A percentile compares a stretch with the other conserved stretches of the same genome.
Evolutionary conservation across 2,113 vertebrate genomes (phyloP).

Genomic region (Mugil cephalus): DNA sequence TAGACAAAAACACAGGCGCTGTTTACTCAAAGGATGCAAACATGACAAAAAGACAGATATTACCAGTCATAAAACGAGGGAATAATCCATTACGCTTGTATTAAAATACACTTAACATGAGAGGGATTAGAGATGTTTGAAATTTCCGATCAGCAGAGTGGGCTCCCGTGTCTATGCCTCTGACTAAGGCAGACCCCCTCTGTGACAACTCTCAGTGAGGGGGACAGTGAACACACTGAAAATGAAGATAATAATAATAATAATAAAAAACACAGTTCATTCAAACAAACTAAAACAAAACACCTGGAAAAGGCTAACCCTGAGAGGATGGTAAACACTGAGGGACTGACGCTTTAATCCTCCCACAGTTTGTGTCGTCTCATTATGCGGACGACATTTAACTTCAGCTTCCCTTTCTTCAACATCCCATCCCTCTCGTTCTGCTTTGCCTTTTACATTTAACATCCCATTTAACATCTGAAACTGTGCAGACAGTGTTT

Average conservation of each 20-base stretch:
- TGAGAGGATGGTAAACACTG: constrained; percentile 21
- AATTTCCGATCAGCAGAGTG: constrained; percentile 28
- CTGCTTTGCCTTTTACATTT: constrained; percentile 17
- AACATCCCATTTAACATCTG: constrained; percentile 16
- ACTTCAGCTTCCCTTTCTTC: constrained; percentile 29
- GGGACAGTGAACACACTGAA: constrained; percentile 12
- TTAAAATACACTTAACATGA: constrained; percentile 14
- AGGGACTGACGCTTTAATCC: constrained; percentile 9
- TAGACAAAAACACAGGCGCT: constrained; percentile 29
- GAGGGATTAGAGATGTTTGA: constrained; percentile 15
- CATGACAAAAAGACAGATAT: neutral
- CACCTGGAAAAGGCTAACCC: constrained; percentile 8
- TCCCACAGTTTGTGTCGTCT: constrained; percentile 3
- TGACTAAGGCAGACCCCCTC: constrained; percentile 36
- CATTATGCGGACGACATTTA: constrained; percentile 19
- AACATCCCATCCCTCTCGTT: constrained; percentile 5
- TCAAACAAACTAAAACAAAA: constrained; percentile 46
- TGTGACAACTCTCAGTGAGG: constrained; percentile 42
- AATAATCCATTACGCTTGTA: constrained; percentile 14
- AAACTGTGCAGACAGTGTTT: neutral
- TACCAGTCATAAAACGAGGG: constrained; percentile 29
- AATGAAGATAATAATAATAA: neutral
- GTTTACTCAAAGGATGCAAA: neutral
- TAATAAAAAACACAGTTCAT: constrained; percentile 5
- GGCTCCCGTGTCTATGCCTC: constrained; percentile 10